phyloP scores from a whole-genome alignment of 2,113 vertebrate genomes.

The Chlorodrepanis virens region DNA sequence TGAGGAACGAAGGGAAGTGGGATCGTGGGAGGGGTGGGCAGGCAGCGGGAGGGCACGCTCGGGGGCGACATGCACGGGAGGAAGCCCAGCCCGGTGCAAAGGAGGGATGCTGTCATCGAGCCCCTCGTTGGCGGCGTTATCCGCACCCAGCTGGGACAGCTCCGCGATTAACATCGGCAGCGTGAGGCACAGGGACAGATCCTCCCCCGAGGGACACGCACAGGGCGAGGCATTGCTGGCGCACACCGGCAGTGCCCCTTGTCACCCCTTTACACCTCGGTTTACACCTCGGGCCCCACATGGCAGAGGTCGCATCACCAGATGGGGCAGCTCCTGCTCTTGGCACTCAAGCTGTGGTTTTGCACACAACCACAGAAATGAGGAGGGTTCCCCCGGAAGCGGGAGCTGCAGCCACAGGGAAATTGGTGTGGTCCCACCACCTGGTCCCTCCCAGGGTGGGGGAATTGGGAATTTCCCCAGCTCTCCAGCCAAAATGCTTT shows the following conservation, averaged over 20 bases:
- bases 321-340: background rate
- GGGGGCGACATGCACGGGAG: fast-evolving
- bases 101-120: background rate
- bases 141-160: background rate
- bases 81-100: background rate
- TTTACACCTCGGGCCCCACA: fast-evolving
- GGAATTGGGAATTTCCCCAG: background rate
- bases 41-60: fast-evolving
- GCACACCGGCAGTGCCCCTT: background rate
- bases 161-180: background rate
- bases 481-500: background rate
- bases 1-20: background rate
- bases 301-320: background rate
- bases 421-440: background rate
- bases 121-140: background rate
- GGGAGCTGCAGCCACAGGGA: background rate
- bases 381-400: background rate
- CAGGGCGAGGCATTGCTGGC: fast-evolving
- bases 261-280: fast-evolving
- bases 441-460: background rate
- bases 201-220: background rate
- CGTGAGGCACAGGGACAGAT: fast-evolving
- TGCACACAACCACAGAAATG: background rate
- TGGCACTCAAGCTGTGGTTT: background rate
- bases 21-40: background rate